Evolutionary conservation across 2,797 vertebrate species (phyloP).

Genomic region (Champsocephalus gunnari): DNA sequence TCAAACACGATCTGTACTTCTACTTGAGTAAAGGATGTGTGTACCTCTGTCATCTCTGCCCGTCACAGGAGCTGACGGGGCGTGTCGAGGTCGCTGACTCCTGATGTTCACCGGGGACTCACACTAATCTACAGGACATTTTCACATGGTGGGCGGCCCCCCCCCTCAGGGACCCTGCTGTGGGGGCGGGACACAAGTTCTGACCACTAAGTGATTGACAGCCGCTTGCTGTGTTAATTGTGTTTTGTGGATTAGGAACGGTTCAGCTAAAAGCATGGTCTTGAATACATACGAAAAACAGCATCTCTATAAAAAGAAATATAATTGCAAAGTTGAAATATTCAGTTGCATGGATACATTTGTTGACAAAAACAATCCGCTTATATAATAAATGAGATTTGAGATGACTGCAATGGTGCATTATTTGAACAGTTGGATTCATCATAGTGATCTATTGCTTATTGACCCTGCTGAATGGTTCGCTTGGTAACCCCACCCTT

Average conservation of each 20-base stretch:
- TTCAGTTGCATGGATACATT: neutral
- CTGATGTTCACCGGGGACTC: slow-evolving; percentile 55
- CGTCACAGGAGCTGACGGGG: slow-evolving; percentile 18
- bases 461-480: slow-evolving; percentile 1
- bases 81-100: slow-evolving; percentile 38
- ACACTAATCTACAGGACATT: slow-evolving; percentile 79
- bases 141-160: slow-evolving; percentile 73
- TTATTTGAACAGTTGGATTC: slow-evolving; percentile 1
- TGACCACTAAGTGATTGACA: slow-evolving; percentile 63
- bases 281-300: neutral
- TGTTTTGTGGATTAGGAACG: slow-evolving; percentile 35
- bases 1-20: too few relatives aligned
- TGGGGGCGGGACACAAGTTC: slow-evolving; percentile 62
- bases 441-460: slow-evolving; percentile 1
- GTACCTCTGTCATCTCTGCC: too few relatives aligned
- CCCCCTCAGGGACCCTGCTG: slow-evolving; percentile 54
- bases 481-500: slow-evolving; percentile 14
- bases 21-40: too few relatives aligned
- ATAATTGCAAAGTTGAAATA: slow-evolving; percentile 4
- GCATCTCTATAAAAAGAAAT: slow-evolving; percentile 3
- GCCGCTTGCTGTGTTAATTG: slow-evolving; percentile 55
- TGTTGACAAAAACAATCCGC: neutral
- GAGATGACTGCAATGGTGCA: neutral
- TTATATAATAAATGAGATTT: neutral
- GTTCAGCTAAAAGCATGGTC: neutral